phyloP scores from a whole-genome alignment of 2,797 vertebrate species.

The Ctenosaura bakeri region DNA sequence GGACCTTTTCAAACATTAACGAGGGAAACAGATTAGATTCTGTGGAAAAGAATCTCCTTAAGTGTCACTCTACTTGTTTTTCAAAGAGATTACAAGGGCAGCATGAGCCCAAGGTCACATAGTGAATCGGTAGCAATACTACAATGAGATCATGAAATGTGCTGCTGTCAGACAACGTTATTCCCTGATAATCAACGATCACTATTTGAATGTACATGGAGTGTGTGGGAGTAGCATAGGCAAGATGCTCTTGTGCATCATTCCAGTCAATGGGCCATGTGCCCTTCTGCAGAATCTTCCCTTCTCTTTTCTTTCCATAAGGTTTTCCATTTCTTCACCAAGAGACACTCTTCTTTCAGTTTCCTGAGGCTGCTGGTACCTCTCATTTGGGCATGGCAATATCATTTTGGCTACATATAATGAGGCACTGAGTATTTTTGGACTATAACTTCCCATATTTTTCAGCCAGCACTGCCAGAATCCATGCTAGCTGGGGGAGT shows the following conservation, averaged over 20 bases:
- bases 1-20: conserved; percentile 37
- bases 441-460: too few relatives aligned
- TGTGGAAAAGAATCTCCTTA: conserved; percentile 42
- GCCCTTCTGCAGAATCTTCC: not conserved
- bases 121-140: conserved; percentile 7
- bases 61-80: conserved; percentile 39
- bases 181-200: not conserved
- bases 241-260: not conserved
- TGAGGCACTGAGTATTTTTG: too few relatives aligned
- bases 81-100: conserved; percentile 17
- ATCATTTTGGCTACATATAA: not conserved
- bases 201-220: not conserved
- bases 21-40: conserved; percentile 14
- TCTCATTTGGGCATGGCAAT: not conserved
- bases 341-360: not conserved
- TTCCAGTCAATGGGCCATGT: not conserved
- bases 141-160: conserved; percentile 26
- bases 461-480: too few relatives aligned
- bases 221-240: too few relatives aligned
- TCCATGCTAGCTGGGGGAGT: too few relatives aligned
- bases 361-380: not conserved
- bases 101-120: not conserved
- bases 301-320: too few relatives aligned
- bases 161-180: not conserved
- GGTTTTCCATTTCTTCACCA: not conserved